phyloP scores from a whole-genome alignment of 2,797 vertebrate species.

The Graptemys geographica region DNA sequence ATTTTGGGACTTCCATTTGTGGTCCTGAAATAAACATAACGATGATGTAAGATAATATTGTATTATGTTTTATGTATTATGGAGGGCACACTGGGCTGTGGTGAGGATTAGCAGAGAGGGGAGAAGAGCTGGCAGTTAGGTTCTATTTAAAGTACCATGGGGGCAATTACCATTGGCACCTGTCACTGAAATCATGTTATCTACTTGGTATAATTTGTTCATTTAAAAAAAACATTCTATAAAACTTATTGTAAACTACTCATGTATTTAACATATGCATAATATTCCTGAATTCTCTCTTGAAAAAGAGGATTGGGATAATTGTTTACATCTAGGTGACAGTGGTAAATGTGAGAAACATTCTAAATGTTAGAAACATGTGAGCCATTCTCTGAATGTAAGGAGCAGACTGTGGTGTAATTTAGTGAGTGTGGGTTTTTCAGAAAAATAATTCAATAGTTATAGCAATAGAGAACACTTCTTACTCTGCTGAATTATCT shows the following conservation, averaged over 20 bases:
- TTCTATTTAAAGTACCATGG: conserved; percentile 35
- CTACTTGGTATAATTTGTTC: background rate
- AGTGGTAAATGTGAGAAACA: background rate
- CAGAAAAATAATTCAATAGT: background rate
- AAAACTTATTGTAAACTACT: background rate
- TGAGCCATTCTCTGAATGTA: background rate
- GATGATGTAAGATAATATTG: background rate
- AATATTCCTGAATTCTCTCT: background rate
- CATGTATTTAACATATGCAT: background rate
- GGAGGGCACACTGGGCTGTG: background rate
- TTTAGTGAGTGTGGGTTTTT: background rate
- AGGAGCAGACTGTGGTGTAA: background rate
- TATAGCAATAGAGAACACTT: background rate
- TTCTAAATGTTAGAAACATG: background rate
- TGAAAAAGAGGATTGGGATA: background rate
- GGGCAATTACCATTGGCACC: background rate
- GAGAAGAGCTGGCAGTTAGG: conserved; percentile 5
- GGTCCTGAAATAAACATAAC: background rate
- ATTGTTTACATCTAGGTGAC: background rate
- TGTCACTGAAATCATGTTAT: conserved; percentile 7
- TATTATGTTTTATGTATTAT: background rate
- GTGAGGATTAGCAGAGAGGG: background rate
- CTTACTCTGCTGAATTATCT: background rate
- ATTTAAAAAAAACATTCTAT: background rate
- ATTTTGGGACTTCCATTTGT: background rate